phyloP scores from a whole-genome alignment of 2,888 invertebrate genomes.

The Drosophila histrio region DNA sequence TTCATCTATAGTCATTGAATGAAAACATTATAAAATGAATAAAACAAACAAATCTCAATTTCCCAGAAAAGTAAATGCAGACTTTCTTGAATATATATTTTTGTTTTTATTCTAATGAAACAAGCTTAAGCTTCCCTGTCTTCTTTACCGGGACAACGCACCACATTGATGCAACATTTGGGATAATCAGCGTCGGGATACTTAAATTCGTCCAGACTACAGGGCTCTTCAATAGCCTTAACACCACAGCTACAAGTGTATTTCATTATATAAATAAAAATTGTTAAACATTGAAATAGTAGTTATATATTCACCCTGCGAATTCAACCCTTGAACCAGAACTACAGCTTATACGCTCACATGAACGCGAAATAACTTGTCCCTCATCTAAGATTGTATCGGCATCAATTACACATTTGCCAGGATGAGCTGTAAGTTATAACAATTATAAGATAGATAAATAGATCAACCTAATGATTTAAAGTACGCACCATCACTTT shows the following conservation, averaged over 20 bases:
- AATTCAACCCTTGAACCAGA: background rate
- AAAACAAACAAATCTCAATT: background rate
- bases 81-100: no score
- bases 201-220: constrained; percentile 28
- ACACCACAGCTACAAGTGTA: background rate
- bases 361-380: constrained; percentile 5
- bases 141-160: constrained; percentile 16
- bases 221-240: background rate
- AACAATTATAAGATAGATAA: no score
- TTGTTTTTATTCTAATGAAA: background rate
- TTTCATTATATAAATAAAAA: background rate
- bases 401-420: constrained; percentile 47
- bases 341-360: background rate
- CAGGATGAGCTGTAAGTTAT: constrained; percentile 38
- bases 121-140: background rate
- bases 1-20: background rate
- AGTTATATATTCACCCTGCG: constrained; percentile 3
- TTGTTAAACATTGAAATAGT: background rate
- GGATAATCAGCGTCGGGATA: constrained; percentile 36
- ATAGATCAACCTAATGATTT: no score
- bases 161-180: constrained; percentile 23
- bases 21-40: background rate
- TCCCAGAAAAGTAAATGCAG: background rate
- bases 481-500: constrained; percentile 4
- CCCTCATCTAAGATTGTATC: constrained; percentile 40